Conservation (phyloP, 2,888 invertebrate species). For the Agrilus biguttatus region DNA sequence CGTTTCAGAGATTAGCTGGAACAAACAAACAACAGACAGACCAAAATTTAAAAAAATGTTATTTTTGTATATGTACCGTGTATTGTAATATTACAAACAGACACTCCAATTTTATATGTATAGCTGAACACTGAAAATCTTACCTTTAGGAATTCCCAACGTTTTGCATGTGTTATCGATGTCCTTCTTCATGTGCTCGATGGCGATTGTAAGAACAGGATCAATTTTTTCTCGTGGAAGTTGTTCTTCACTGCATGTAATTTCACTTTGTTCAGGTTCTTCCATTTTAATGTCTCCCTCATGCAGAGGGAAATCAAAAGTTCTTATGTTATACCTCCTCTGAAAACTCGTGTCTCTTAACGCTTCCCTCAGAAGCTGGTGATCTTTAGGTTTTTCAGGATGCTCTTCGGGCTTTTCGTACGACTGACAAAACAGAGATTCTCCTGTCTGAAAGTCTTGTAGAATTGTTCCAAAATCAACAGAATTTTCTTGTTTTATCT, state of each 20-base stretch:
- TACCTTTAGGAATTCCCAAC: constrained; percentile 79
- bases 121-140: too few relatives aligned
- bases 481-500: constrained; percentile 38
- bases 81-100: too few relatives aligned
- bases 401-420: constrained; percentile 16
- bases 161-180: constrained; percentile 73
- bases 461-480: constrained; percentile 46
- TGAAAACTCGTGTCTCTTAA: constrained; percentile 75
- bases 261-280: constrained; percentile 39
- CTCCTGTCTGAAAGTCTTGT: constrained; percentile 35
- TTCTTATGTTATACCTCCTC: constrained; percentile 66
- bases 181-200: constrained; percentile 75
- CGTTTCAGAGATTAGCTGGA: too few relatives aligned
- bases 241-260: constrained; percentile 33
- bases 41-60: too few relatives aligned
- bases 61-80: too few relatives aligned
- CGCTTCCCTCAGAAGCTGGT: constrained; percentile 66
- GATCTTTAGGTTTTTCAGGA: constrained; percentile 39
- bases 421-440: constrained; percentile 18
- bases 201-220: constrained; percentile 69
- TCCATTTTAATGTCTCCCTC: constrained; percentile 50
- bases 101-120: too few relatives aligned
- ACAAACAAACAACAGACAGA: too few relatives aligned
- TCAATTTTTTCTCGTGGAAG: constrained; percentile 64
- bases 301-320: constrained; percentile 50